These are phyloP conservation scores for Puntigrus tetrazona DNA, from an alignment of 2,113 vertebrate species.

Conservation along the genomic window DNA sequence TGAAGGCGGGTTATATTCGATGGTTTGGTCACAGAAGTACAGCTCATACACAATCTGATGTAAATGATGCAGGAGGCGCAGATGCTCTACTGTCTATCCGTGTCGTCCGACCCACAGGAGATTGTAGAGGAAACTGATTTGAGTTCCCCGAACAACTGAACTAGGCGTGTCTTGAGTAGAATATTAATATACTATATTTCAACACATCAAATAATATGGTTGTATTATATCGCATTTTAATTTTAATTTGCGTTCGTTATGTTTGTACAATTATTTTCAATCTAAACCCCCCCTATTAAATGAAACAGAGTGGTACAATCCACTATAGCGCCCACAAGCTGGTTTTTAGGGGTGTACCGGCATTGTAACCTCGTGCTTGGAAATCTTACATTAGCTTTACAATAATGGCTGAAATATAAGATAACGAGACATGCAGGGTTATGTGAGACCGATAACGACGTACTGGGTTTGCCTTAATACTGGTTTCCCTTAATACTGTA, in stretches of 20 bases:
- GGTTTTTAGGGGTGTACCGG: background rate
- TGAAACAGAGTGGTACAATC: slow-evolving; percentile 40
- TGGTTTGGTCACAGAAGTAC: background rate
- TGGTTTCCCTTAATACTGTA: background rate
- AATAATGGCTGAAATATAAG: slow-evolving; percentile 7
- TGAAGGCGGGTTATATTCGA: background rate
- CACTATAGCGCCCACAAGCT: slow-evolving; percentile 33
- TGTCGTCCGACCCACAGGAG: background rate
- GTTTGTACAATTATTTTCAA: background rate
- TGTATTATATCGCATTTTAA: background rate
- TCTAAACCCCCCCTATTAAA: background rate
- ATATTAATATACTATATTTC: background rate
- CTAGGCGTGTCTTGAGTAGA: background rate
- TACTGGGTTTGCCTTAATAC: background rate
- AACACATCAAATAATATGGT: background rate
- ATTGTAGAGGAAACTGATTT: background rate
- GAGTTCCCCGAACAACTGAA: background rate
- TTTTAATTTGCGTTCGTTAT: background rate
- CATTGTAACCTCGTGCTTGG: slow-evolving; percentile 18
- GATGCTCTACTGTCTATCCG: slow-evolving; percentile 28
- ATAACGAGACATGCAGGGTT: background rate
- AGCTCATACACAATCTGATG: slow-evolving; percentile 11
- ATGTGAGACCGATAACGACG: background rate
- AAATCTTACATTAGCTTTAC: slow-evolving; percentile 10
- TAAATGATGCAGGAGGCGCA: slow-evolving; percentile 24